Evolutionary conservation across 2,113 vertebrate genomes (phyloP), one percentile per base, ranked within the genome.

Genomic region (Gambusia affinis): DNA sequence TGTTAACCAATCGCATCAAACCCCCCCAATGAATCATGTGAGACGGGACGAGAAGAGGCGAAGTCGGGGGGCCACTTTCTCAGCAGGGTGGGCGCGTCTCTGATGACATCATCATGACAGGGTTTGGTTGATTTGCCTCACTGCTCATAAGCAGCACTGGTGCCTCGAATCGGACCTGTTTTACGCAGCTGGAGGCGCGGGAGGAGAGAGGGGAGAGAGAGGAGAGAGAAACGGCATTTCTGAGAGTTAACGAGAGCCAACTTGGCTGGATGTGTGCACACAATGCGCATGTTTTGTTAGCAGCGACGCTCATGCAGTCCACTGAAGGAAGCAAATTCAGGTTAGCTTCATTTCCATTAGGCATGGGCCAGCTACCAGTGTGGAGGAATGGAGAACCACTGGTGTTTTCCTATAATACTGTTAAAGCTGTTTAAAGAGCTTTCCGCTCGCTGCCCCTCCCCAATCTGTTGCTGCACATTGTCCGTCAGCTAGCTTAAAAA

Each of bases 131-230:
- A 87, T 90, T 91, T 91, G 88, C 94, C 89, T 98, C 95, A 98
- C 87, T 98, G 96, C 74, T 98, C 97, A 74, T 97, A 94, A 92
- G 97, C 97, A 92, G 98, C 98, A 90, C 96, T 98, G 82, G 95
- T 98, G 91, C 97, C 98, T 95, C 97, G 96, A 89, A 98, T 96
- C 92, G 96, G 96, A 94, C 98, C 97, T 94, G 94, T 95, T 76
- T 95, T 96, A 94, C 97, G 97, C 93, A 98, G 94, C 98, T 98
- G 79, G 85, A 78, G 17, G 22, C 12, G 60, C 19, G 51, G 24
- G 24, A 57, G 27, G 27, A 27, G 27, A 27, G 27, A 27, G 27
- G 27, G 60, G 31, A 31, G 22, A 54, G 17, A 28, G 31, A 27
- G 51, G 19, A 57, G 30, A 33, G 57, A 63, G 11, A 29, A 4